These are phyloP conservation scores for Sterna hirundo DNA, from an alignment of 2,113 vertebrate genomes.

Conservation along the genomic window DNA sequence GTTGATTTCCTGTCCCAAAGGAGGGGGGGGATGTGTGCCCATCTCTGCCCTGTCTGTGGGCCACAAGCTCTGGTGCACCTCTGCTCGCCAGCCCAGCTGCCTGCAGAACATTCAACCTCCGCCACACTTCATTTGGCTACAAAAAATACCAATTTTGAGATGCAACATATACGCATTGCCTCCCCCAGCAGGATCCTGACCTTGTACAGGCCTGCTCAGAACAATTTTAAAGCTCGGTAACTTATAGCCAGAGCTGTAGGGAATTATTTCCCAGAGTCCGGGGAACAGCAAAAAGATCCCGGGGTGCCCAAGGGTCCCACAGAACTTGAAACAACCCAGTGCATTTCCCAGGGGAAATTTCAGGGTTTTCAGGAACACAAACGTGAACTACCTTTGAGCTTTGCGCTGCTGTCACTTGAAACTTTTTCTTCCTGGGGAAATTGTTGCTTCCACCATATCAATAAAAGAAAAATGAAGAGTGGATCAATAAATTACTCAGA, in stretches of 20 bases:
- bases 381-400: background rate
- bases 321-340: background rate
- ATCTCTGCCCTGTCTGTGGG: background rate
- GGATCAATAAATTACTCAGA: background rate
- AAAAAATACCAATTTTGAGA: background rate
- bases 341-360: background rate
- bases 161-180: accelerated
- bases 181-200: background rate
- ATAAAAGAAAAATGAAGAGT: background rate
- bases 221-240: background rate
- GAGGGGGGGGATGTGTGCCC: background rate
- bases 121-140: background rate
- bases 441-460: background rate
- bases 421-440: background rate
- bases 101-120: accelerated
- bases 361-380: background rate
- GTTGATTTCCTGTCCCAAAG: background rate
- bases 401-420: background rate
- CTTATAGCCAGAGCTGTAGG: background rate
- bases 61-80: background rate
- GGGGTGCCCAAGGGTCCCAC: background rate
- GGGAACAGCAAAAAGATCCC: background rate
- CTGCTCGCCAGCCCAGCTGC: background rate
- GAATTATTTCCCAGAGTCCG: background rate
- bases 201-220: background rate